Conservation (phyloP, 2,113 vertebrate genomes). For the Eulemur rufifrons region DNA sequence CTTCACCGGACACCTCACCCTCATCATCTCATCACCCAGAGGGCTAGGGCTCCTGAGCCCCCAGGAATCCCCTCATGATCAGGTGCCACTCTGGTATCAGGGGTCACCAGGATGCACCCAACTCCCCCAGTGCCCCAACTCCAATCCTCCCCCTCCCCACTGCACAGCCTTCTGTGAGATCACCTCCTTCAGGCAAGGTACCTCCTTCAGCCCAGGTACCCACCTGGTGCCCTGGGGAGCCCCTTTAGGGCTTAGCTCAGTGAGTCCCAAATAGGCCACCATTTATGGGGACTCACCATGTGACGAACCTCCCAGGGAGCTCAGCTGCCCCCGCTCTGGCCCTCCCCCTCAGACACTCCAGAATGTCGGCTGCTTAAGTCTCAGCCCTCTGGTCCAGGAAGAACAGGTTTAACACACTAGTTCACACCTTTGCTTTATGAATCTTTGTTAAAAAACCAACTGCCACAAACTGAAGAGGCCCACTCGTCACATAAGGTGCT, state of each 20-base stretch:
- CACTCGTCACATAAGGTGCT: accelerated
- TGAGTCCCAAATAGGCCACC: neutral
- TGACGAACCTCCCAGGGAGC: accelerated
- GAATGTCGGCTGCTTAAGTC: neutral
- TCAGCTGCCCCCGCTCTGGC: neutral
- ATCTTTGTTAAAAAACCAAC: neutral
- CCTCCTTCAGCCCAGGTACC: too few relatives aligned
- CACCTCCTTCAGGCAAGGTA: neutral
- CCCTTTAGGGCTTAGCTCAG: neutral
- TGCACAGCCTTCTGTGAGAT: neutral
- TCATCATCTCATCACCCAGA: neutral
- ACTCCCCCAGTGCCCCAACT: too few relatives aligned
- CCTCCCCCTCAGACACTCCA: neutral
- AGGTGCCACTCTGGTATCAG: neutral
- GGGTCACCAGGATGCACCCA: neutral
- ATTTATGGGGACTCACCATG: accelerated
- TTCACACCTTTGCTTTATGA: neutral
- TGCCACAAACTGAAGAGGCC: neutral
- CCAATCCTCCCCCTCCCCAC: neutral
- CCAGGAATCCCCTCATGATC: neutral
- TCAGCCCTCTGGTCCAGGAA: neutral
- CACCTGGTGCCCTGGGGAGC: neutral
- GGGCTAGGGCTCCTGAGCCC: neutral
- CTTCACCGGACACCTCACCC: neutral
- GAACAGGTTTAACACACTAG: accelerated